Base-by-base conservation (phyloP, 2,113 vertebrate species). In the Aegotheles bennettii region DNA sequence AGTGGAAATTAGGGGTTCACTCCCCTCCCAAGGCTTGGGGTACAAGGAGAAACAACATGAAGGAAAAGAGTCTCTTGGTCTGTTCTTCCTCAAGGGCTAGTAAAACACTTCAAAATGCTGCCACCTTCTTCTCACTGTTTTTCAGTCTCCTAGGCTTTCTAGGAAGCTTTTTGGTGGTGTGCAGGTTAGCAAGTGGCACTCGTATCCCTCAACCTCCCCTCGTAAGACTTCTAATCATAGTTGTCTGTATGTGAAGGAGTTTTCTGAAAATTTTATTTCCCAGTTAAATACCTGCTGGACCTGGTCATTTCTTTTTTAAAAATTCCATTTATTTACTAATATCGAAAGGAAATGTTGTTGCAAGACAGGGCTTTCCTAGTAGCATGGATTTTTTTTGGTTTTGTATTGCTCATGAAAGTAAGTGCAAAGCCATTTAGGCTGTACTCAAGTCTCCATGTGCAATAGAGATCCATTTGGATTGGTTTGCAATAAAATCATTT, bases 301-400 rank as follows among this genome's bases (percentile, higher is more conserved):
- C 15, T 64, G 33, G 16, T 80, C 3, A 20, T 53, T 47, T 64
- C 2, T 24, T 29, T 29, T 20, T 33, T 67, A 12, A 31, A 4
- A 31, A 43, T 53, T 57, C 28, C 15, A 36, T 67, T 84, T 0
- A 4, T 87, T 59, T 84, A 16, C 28, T 53, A 13, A 15, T 67
- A 28, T 13, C 18, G 31, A 73, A 83, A 64, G 29, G 59, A 70
- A 75, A 18, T 16, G 7, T 38, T 45, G 13, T 33, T 71, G 53
- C 28, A 16, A 61, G 26, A 16, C 2, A 1, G 4, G 3, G 9
- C 0, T 38, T 65, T 84, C 42, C 61, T 57, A 26, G 11, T 36
- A 53, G n/a, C 17, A 4, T 36, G 64, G 25, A 21, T 36, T 28
- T 23, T 26, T 0, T 33, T 77, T 90, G 56, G 9, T 35, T 69